Evolutionary conservation across 2,888 invertebrate genomes (phyloP).

Genomic region (Mesoligia furuncula): DNA sequence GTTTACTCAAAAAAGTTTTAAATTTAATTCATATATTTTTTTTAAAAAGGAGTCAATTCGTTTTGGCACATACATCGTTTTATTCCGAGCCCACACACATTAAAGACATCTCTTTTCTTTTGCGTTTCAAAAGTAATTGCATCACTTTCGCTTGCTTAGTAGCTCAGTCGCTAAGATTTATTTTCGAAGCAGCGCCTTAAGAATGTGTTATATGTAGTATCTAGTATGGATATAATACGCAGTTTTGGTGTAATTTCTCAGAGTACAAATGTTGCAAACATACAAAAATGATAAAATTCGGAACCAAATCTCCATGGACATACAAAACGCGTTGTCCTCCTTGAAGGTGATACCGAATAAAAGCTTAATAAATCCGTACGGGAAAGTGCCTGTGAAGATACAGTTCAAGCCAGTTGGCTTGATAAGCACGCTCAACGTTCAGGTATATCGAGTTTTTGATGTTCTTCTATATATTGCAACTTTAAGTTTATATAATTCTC

Average conservation of each 20-base stretch:
- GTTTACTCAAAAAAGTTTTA: too few species aligned
- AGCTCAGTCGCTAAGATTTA: too few species aligned
- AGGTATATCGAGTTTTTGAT: constrained; percentile 71
- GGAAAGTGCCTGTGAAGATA: constrained; percentile 84
- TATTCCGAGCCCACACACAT: too few species aligned
- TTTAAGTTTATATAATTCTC: not conserved
- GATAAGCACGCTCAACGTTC: constrained; percentile 83
- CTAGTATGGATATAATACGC: not conserved
- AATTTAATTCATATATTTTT: too few species aligned
- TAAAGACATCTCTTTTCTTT: too few species aligned
- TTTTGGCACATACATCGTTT: too few species aligned
- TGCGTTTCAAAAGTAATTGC: too few species aligned
- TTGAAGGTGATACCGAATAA: constrained; percentile 83
- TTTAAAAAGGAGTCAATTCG: too few species aligned
- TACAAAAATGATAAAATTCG: constrained; percentile 80
- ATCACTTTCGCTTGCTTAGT: too few species aligned
- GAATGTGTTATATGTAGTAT: not conserved
- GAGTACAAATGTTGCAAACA: constrained; percentile 81
- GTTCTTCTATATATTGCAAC: not conserved
- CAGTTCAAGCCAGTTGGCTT: constrained; percentile 86
- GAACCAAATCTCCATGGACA: constrained; percentile 82
- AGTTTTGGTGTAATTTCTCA: constrained; percentile 59
- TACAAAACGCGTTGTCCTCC: constrained; percentile 82
- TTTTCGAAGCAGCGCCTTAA: not conserved
- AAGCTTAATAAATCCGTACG: constrained; percentile 79